These are phyloP conservation scores for Isaurus tuberculatus DNA, from an alignment of 92 coral and sea anemone genomes.

Conservation along the genomic window DNA sequence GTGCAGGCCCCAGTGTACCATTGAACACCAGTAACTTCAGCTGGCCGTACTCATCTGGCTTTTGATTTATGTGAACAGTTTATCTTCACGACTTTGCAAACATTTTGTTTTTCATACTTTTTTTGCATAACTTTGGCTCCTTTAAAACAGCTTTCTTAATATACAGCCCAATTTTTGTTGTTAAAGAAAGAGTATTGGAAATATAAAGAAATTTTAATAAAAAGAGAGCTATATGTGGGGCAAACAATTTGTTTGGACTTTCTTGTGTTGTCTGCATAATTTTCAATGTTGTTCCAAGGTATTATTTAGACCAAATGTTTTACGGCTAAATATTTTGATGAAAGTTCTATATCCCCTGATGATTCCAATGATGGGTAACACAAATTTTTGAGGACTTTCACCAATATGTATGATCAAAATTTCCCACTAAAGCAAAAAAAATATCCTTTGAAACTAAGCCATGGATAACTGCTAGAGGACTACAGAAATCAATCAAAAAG, in stretches of 20 bases:
- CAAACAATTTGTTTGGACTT: not conserved
- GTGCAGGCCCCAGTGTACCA: not conserved
- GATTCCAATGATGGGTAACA: not conserved
- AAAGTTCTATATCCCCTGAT: not conserved
- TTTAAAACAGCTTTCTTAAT: not conserved
- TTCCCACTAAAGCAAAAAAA: no score
- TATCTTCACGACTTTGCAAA: not conserved
- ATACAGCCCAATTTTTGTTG: not conserved
- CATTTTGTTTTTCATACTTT: not conserved
- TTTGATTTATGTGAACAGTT: not conserved
- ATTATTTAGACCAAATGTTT: not conserved
- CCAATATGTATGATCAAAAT: no score
- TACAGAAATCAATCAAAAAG: no score
- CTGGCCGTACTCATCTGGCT: slow-evolving; percentile 1
- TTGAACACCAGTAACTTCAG: slow-evolving; percentile 2
- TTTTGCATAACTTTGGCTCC: not conserved
- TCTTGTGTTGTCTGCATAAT: not conserved
- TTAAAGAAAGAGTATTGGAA: not conserved
- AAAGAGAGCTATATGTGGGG: not conserved
- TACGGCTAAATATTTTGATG: not conserved
- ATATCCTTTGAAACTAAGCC: no score
- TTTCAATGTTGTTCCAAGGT: slow-evolving; percentile 12
- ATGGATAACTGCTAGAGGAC: no score
- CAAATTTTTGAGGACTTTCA: no score
- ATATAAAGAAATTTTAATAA: not conserved